A percentile compares a stretch with the other conserved stretches of the same genome.
Evolutionary conservation across 1,140 invertebrate genomes (phyloP).

Genomic region (Drosophila punjabiensis): DNA sequence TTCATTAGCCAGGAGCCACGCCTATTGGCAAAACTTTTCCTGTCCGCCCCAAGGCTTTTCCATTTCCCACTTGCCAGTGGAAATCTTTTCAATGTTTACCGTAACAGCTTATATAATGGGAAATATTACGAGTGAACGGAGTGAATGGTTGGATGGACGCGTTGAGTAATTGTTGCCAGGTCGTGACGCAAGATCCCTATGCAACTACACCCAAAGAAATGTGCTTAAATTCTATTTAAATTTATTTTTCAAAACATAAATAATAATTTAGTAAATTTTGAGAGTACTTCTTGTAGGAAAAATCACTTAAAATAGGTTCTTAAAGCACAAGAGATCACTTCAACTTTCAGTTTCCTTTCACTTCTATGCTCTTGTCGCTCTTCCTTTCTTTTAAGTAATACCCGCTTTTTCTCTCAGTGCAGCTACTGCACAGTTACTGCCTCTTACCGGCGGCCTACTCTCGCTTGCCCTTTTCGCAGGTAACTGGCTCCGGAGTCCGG

Average conservation of each 20-base stretch:
- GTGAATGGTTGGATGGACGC: constrained; percentile 9
- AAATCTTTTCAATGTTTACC: constrained; percentile 31
- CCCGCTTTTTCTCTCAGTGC: neutral
- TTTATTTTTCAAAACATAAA: too few relatives aligned
- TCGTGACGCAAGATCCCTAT: constrained; percentile 35
- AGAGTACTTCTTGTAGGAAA: neutral
- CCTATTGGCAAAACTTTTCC: constrained; percentile 21
- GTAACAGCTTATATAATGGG: constrained; percentile 46
- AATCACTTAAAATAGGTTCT: neutral
- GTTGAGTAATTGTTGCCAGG: constrained; percentile 33
- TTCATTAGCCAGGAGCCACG: constrained; percentile 24
- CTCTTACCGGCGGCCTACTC: constrained; percentile 6
- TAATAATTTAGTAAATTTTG: too few relatives aligned
- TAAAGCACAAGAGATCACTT: neutral
- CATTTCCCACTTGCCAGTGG: neutral
- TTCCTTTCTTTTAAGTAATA: neutral
- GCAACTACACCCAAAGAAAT: constrained; percentile 5
- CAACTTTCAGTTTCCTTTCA: neutral
- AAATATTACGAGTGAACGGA: constrained; percentile 3
- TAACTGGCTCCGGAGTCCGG: constrained; percentile 21
- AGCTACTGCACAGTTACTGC: neutral
- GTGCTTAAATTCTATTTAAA: accelerated
- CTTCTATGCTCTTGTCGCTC: neutral
- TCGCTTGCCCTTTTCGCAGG: constrained; percentile 36
- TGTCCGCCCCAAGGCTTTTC: neutral